Percentiles rank a stretch among this genome's conserved stretches.
Conservation (phyloP, 2,888 invertebrate genomes). For the Eilema sororculum region DNA sequence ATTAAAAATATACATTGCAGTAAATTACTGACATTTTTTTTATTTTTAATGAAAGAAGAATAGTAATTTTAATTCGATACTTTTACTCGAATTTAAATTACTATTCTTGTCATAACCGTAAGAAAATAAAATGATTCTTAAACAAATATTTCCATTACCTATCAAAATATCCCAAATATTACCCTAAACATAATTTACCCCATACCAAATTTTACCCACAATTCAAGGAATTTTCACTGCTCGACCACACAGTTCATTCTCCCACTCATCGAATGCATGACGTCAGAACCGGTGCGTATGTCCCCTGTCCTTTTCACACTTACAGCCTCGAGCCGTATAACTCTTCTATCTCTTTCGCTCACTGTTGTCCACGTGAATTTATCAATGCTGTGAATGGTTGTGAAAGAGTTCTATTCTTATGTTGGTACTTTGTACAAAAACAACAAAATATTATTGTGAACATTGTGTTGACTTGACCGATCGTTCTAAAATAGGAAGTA, state of each 20-base stretch:
- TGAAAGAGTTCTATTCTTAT: not conserved
- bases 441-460: too few species aligned
- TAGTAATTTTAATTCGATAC: too few species aligned
- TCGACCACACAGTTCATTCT: constrained; percentile 51
- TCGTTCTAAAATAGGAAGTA: too few species aligned
- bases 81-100: too few species aligned
- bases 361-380: not conserved
- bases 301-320: constrained; percentile 53
- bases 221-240: constrained; percentile 10
- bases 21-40: too few species aligned
- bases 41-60: too few species aligned
- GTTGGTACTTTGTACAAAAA: not conserved
- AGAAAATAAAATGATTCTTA: not conserved
- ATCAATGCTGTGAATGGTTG: not conserved
- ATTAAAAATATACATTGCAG: too few species aligned
- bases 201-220: not conserved
- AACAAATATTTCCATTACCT: not conserved
- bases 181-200: not conserved
- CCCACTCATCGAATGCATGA: constrained; percentile 18
- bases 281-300: constrained; percentile 46
- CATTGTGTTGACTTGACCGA: too few species aligned
- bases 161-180: not conserved
- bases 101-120: too few species aligned
- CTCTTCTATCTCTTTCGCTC: constrained; percentile 30
- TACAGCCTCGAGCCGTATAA: constrained; percentile 19